phyloP scores from a whole-genome alignment of 1,140 invertebrate species.

The Thaumetopoea pityocampa region DNA sequence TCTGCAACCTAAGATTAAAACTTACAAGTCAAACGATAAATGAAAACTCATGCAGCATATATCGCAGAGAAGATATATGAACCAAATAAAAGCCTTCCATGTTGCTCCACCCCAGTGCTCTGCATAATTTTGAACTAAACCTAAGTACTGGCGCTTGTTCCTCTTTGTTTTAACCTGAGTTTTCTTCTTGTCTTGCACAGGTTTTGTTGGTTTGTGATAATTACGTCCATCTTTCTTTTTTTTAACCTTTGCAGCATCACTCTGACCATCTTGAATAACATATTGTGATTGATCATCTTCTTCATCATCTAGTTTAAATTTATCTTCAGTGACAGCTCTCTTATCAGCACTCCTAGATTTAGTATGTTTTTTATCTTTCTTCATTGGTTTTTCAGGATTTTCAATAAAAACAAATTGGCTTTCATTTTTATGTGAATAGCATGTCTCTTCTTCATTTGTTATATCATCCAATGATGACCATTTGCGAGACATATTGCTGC shows the following conservation, averaged over 20 bases:
- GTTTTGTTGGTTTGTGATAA: constrained; percentile 69
- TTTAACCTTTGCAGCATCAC: constrained; percentile 43
- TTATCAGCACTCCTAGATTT: constrained; percentile 48
- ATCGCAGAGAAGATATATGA: constrained; percentile 86
- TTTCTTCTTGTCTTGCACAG: constrained; percentile 67
- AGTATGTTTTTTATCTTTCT: constrained; percentile 53
- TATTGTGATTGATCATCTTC: constrained; percentile 51
- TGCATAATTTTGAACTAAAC: constrained; percentile 77
- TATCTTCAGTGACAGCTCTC: constrained; percentile 31
- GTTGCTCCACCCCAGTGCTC: constrained; percentile 82
- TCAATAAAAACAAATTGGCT: constrained; percentile 69
- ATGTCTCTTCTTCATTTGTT: constrained; percentile 62
- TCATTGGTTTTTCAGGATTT: constrained; percentile 50
- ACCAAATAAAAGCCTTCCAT: constrained; percentile 83
- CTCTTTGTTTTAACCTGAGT: constrained; percentile 59
- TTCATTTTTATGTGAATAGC: constrained; percentile 46
- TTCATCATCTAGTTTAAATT: constrained; percentile 38
- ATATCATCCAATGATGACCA: constrained; percentile 78
- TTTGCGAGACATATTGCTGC: constrained; percentile 72
- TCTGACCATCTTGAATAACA: constrained; percentile 54
- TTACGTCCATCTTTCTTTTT: constrained; percentile 71
- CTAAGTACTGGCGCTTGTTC: constrained; percentile 61
- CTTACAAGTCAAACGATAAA: constrained; percentile 85
- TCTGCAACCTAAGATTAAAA: constrained; percentile 41
- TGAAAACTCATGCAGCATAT: constrained; percentile 86